Evolutionary conservation across 2,888 invertebrate genomes (phyloP), one percentile per base, ranked within the genome.

Genomic region (Troides helena): DNA sequence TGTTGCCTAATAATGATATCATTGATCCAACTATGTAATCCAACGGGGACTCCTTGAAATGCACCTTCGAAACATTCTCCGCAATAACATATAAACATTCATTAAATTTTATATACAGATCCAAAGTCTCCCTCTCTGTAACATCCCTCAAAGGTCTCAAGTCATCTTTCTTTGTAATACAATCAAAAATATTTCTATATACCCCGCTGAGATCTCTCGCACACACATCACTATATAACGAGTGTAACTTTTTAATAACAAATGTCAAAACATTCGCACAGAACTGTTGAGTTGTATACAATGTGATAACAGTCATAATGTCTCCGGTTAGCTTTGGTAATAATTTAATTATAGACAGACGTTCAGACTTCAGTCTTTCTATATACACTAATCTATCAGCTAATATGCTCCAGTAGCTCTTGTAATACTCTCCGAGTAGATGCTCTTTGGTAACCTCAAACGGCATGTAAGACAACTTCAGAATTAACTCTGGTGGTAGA

Each of bases 371-470:
- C 0, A 90, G 74, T 69, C 77, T 86, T 46, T 89, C 90, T 0
- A 91, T 81, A 64, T 84, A 92, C 0, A 76, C 69, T 0, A 92
- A 72, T 53, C 90, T 74, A 62, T 92, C 91, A 0, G 80, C 84
- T 0, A 92, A 43, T 0, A 92, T 84, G 25, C 86, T 86, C 87
- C 90, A 90, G 71, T 92, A 92, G 0, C 89, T 90, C 71, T 90
- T 91, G 46, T 73, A 74, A 68, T 91, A 87, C 59, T 90, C 88
- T 0, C 74, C 76, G 0, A 89, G 74, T 0, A 89, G 73, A 3
- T 81, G 73, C 50, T 81, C 78, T 0, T 78, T 63, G 0, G 87
- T 85, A 0, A 75, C 73, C 72, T 91, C 87, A 21, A 91, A 91
- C 0, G 89, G 84, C 87, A 90, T 87, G 71, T 81, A 85, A 0